Conservation (phyloP, 92 coral and sea anemone species). For the Epizoanthus fatuus region DNA sequence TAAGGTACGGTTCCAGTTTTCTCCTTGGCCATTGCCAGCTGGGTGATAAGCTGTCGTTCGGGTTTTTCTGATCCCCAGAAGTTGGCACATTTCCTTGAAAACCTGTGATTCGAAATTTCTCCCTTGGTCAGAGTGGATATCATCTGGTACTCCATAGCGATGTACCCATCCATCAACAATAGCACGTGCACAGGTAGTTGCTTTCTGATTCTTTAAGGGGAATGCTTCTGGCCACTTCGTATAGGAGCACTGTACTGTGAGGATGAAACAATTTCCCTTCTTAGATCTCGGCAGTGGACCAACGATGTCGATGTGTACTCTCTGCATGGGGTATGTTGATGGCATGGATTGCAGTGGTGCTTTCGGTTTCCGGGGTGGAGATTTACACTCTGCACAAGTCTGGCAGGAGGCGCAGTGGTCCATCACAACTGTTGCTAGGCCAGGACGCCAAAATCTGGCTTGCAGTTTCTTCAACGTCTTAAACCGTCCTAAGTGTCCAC, state of each 20-base stretch:
- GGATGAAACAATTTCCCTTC: conserved; percentile 11
- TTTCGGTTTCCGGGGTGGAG: not conserved
- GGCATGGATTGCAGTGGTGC: conserved; percentile 11
- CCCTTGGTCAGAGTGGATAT: no score
- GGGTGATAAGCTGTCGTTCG: no score
- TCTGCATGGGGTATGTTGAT: conserved; percentile 8
- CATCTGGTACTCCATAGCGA: no score
- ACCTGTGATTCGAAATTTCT: no score
- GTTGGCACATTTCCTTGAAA: no score
- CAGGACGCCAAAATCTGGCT: conserved; percentile 10
- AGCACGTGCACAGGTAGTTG: conserved; percentile 46
- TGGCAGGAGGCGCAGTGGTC: conserved; percentile 10
- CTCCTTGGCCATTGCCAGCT: no score
- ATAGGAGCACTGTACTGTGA: conserved; percentile 20
- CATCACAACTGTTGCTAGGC: not conserved
- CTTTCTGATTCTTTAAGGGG: conserved; percentile 50
- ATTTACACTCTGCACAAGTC: conserved; percentile 8
- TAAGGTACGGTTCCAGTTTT: no score
- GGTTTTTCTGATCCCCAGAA: no score
- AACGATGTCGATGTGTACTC: conserved; percentile 14
- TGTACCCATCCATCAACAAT: not conserved
- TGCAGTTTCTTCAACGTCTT: not conserved
- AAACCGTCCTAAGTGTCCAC: not conserved
- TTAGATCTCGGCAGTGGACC: not conserved
- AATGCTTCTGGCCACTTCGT: conserved; percentile 49